Base-by-base conservation (phyloP, 2,888 invertebrate genomes). In the Papilio protenor region DNA sequence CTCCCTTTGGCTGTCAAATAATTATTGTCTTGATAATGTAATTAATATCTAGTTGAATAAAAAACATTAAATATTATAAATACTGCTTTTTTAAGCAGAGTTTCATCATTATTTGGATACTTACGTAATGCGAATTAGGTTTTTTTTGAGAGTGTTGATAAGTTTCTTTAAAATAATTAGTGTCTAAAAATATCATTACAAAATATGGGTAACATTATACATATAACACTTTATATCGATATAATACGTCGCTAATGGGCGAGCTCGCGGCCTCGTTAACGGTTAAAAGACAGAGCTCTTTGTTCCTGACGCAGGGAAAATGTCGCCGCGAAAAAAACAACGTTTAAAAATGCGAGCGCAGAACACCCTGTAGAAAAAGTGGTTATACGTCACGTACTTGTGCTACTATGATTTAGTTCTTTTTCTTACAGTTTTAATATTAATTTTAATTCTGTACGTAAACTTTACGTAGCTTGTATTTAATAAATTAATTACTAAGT, bases 261-360 rank as follows among this genome's bases (percentile, higher is more conserved):
- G 45, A 69, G 40, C 66, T 69, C 45, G 45, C 57, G 72, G 40
- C 23, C 72, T 72, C 72, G 72, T 72, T 72, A 72, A 72, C 72
- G 55, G n/a, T 72, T 33, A 72, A 72, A 72, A 72, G 72, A 72
- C 52, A 55, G 52, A 72, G 72, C 52, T 33, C 72, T 72, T 72
- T 72, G 72, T 72, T 72, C 72, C n/a, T 45, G 66, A 69, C 66
- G 66, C 45, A 69, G 66, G 45, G 45, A 69, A 45, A 69, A 45
- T 45, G 66, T 69, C n/a, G 66, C 45, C 21, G 21, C 21, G 66
- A 45, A 45, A 69, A 69, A 69, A 69, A 69, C 45, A 69, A 69
- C 66, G 66, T 69, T 69, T 64, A 33, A 66, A 69, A 69, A 69
- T 21, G 21, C 45, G 66, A 69, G 21, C 66, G n/a, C 14, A 45